Base-by-base conservation (phyloP, 2,113 vertebrate genomes). In the Eulemur rufifrons region DNA sequence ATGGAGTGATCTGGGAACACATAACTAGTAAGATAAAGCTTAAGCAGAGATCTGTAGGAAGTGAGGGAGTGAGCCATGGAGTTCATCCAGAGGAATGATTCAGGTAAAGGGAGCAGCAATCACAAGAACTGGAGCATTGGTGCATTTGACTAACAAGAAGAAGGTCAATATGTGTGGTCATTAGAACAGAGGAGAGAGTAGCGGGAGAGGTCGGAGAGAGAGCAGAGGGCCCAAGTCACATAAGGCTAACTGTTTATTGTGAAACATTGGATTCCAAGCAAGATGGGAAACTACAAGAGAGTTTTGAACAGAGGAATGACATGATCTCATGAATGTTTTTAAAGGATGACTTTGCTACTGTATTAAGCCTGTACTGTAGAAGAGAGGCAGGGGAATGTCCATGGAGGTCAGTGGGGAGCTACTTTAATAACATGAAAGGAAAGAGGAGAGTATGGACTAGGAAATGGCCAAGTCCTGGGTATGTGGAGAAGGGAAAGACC, bases 391-490 rank as follows among this genome's bases (percentile, higher is more conserved):
- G 14, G 21, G 34, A 47, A 63, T 64, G 50, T 3, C 21, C 61
- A 52, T 27, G 34, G 50, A 68, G 13, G 27, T 59, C 34, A 87
- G 9, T 10, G 27, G 8, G 8, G 34, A 85, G 45, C 18, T n/a
- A 32, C 66, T 59, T 84, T 45, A 47, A 42, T 66, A 27, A 29
- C 5, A 10, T 0, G 1, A 21, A 27, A 86, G 25, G 25, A 56
- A 37, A n/a, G 34, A 29, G 1, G 4, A 37, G 25, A n/a, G 12
- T 25, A 4, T 6, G 34, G 29, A 15, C 2, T 3, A 34, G 17
- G 37, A 61, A 37, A 20, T 9, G 1, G 18, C 27, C 14, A 27
- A 11, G 52, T 20, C 9, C 7, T 8, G 8, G 1, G 0, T 29
- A 34, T 10, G 23, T 23, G 64, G 32, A 69, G 25, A 87, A 80